Percentiles rank a stretch among this genome's conserved stretches.
Conservation (phyloP, 1,140 invertebrate genomes). For the Vollenhovia emeryi region DNA sequence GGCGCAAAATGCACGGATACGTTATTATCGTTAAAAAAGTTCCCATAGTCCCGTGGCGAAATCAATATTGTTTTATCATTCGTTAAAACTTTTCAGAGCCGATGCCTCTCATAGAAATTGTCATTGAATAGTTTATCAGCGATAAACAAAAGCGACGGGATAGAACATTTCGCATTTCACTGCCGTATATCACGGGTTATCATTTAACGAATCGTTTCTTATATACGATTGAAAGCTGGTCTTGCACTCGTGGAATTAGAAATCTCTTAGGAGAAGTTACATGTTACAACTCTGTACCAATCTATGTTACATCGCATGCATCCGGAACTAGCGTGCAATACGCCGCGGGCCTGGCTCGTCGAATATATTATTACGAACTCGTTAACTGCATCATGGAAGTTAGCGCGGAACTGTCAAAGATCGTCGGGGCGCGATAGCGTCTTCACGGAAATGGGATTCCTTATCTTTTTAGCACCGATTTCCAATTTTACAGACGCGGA, state of each 20-base stretch:
- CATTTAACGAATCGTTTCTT: neutral
- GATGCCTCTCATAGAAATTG: neutral
- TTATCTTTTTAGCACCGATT: slow-evolving; percentile 62
- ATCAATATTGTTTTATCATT: slow-evolving; percentile 3
- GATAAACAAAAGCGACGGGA: neutral
- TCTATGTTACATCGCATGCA: neutral
- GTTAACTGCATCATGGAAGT: slow-evolving; percentile 56
- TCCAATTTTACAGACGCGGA: slow-evolving; percentile 26
- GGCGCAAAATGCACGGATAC: neutral
- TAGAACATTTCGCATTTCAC: neutral
- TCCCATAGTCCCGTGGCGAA: neutral
- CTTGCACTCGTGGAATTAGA: neutral
- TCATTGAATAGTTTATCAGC: neutral
- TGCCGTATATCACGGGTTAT: no score
- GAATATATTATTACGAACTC: slow-evolving; percentile 58
- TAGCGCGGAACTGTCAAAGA: slow-evolving; percentile 42
- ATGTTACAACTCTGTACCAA: neutral
- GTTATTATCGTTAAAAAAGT: slow-evolving; percentile 20
- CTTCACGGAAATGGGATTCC: slow-evolving; percentile 42
- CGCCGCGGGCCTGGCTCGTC: slow-evolving; percentile 18
- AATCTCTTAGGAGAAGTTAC: neutral
- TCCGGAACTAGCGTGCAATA: neutral
- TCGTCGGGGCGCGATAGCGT: slow-evolving; percentile 11
- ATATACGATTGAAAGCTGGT: neutral
- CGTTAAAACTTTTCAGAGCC: neutral